Conservation (phyloP, 2,113 vertebrate genomes). For the Anguilla rostrata region DNA sequence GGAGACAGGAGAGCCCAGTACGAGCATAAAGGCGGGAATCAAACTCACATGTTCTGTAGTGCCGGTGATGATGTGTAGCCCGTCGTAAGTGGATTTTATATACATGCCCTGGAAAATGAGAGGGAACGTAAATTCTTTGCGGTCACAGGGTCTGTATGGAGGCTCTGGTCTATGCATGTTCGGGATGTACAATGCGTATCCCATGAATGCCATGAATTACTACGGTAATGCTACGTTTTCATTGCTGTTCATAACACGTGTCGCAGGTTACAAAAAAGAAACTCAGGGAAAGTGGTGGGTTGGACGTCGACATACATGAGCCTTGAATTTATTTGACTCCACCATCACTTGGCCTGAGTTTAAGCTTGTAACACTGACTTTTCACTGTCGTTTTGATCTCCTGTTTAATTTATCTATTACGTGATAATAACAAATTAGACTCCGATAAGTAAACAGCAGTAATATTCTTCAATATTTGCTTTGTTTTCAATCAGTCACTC, state of each 20-base stretch:
- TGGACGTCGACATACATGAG: neutral
- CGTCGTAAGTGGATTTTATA: slow-evolving; percentile 97
- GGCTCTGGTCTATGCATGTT: neutral
- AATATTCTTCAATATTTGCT: neutral
- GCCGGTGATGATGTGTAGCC: slow-evolving; percentile 92
- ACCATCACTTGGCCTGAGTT: neutral
- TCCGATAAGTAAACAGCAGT: neutral
- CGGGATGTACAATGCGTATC: neutral
- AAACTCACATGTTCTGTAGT: slow-evolving; percentile 94
- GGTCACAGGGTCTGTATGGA: neutral
- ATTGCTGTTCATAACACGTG: neutral
- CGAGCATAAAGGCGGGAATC: neutral
- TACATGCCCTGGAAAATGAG: slow-evolving; percentile 83
- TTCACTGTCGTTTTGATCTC: neutral
- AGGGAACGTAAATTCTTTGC: neutral
- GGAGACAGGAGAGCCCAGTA: neutral
- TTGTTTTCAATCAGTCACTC: neutral
- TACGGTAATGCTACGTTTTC: neutral
- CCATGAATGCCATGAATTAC: neutral
- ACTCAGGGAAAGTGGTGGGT: neutral
- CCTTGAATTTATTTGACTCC: too few relatives aligned
- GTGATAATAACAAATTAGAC: neutral
- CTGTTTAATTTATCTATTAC: neutral
- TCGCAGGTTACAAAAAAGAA: neutral
- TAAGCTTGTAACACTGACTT: neutral